Conservation (phyloP, 2,888 invertebrate species). For the Julus scanicus region DNA sequence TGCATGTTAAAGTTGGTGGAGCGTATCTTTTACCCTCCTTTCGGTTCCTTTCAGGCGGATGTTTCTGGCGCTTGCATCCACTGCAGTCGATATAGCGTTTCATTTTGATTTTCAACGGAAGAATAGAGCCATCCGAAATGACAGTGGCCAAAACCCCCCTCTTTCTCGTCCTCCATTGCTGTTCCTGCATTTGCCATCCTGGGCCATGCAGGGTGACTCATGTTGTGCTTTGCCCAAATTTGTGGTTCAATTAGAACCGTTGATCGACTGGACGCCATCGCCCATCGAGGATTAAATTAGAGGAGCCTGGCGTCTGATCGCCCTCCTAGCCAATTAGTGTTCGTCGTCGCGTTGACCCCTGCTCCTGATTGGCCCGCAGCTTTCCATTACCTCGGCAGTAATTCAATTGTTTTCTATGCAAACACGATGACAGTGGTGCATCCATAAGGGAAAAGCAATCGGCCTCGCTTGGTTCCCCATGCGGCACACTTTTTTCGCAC, state of each 20-base stretch:
- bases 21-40: constrained; percentile 45
- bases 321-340: constrained; percentile 50
- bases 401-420: constrained; percentile 54
- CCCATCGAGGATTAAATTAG: constrained; percentile 49
- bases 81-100: neutral
- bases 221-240: constrained; percentile 30
- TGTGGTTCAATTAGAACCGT: constrained; percentile 54
- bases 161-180: neutral
- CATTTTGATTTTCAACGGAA: constrained; percentile 14
- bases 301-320: constrained; percentile 38
- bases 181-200: neutral
- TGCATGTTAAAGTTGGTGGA: constrained; percentile 40
- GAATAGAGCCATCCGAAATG: constrained; percentile 40
- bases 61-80: constrained; percentile 5
- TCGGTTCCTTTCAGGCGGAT: constrained; percentile 30
- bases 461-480: constrained; percentile 37
- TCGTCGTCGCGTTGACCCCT: neutral
- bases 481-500: constrained; percentile 43
- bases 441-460: constrained; percentile 47
- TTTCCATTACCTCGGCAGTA: constrained; percentile 49
- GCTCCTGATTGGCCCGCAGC: constrained; percentile 51
- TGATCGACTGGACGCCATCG: constrained; percentile 48
- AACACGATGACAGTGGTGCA: constrained; percentile 51
- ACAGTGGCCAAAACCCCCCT: neutral
- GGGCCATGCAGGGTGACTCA: neutral